Base-by-base conservation (phyloP, 2,888 invertebrate species). In the Drosophila anomelani region DNA sequence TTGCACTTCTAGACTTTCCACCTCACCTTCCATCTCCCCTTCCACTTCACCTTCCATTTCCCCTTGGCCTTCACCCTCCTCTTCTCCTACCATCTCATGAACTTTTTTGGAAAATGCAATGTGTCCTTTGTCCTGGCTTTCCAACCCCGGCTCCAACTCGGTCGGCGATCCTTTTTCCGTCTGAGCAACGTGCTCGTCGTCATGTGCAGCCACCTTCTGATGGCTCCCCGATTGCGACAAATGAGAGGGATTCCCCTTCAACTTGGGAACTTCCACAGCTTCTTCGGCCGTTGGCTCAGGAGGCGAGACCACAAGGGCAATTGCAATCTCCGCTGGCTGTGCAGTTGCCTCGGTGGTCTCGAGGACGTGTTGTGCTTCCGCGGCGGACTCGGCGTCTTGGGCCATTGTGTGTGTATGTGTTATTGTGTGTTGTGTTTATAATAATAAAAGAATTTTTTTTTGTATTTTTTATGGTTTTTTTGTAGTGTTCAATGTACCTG, bases 401-500 rank as follows among this genome's bases (percentile, higher is more conserved):
- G 41, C n/a, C 60, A 61, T 61, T 7, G 7, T 34, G 4, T 34
- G 34, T 51, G 26, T 32, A 5, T 3, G 3, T 34, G 13, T 13
- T 13, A 10, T 2, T 41, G 51, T 34, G 15, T 10, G 10, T 32
- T 7, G 12, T 53, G 36, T 53, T 9, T 15, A 46, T 23, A 26
- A 46, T 46, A 26, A 44, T 13, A 47, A 47, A 2, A 23, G 23
- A 2, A 15, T 34, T 12, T 12, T 5, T 60, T 47, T 58, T 32
- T n/a, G 3, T 29, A 12, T 57, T 55, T 60, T 60, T 36, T n/a
- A n/a, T 1, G 0, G n/a, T 1, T 23, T 13, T 20, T 41, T 3
- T 47, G 32, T 10, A 29, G 47, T 47, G 47, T 47, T 47, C 1
- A 47, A 47, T 12, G 47, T 47, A 32, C 29, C 17, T 47, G 17